phyloP scores from a whole-genome alignment of 2,888 invertebrate species.

The Pristionchus arcanus region DNA sequence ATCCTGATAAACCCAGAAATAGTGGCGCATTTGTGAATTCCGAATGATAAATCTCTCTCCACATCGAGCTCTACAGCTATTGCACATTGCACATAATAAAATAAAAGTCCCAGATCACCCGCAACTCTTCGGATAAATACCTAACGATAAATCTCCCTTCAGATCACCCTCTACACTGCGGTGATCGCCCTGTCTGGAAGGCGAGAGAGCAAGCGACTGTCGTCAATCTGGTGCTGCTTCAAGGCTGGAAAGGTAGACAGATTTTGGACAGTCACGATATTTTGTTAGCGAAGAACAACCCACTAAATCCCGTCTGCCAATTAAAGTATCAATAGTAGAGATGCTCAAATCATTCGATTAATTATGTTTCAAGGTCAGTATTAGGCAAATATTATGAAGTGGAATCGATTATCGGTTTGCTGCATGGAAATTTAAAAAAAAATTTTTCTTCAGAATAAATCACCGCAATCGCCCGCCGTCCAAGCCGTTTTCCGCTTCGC shows the following conservation, averaged over 20 bases:
- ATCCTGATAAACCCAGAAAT: too few relatives aligned
- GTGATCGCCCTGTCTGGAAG: slow-evolving; percentile 40
- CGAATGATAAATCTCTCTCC: background rate
- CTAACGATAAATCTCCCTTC: background rate
- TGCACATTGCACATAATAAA: too few relatives aligned
- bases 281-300: too few relatives aligned
- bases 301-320: too few relatives aligned
- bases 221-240: slow-evolving; percentile 33
- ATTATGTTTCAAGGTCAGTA: background rate
- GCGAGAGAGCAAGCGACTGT: slow-evolving; percentile 21
- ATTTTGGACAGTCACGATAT: background rate
- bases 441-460: slow-evolving; percentile 9
- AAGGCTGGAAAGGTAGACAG: slow-evolving; percentile 24
- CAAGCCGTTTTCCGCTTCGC: slow-evolving; percentile 33
- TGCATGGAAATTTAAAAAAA: too few relatives aligned
- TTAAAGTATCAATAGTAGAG: background rate
- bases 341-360: background rate
- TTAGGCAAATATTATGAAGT: too few relatives aligned
- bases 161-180: slow-evolving; percentile 49
- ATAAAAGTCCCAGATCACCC: too few relatives aligned
- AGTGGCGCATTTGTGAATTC: background rate
- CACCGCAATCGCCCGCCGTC: background rate
- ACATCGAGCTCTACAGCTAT: too few relatives aligned
- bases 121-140: too few relatives aligned
- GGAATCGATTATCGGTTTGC: too few relatives aligned